Evolutionary conservation across 2,797 vertebrate species (phyloP).

Genomic region (Silurus lanzhouensis): DNA sequence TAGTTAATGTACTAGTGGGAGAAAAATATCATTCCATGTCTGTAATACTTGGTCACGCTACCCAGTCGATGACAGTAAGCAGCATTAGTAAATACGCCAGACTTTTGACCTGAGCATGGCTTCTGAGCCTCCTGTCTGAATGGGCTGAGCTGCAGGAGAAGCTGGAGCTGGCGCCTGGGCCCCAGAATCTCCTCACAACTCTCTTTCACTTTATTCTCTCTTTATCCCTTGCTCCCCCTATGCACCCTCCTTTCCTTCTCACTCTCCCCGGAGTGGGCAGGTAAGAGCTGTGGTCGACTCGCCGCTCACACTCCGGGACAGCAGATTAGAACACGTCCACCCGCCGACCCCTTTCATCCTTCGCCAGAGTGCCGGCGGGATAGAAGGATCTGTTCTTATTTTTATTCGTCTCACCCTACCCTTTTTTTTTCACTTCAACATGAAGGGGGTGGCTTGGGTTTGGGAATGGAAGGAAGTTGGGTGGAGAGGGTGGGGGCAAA

Average conservation of each 20-base stretch:
- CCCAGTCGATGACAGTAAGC: conserved; percentile 32
- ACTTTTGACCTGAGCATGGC: conserved; percentile 48
- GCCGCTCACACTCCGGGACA: conserved; percentile 60
- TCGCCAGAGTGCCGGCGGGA: conserved; percentile 68
- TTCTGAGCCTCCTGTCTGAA: conserved; percentile 52
- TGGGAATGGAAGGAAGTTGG: conserved; percentile 2
- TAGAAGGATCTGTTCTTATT: conserved; percentile 45
- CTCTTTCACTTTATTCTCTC: conserved; percentile 50
- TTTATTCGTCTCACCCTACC: conserved; percentile 52
- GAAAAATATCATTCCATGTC: background rate
- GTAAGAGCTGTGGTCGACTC: conserved; percentile 67
- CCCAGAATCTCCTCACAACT: conserved; percentile 51
- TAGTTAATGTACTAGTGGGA: background rate
- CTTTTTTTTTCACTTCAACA: conserved; percentile 61
- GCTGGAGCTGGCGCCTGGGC: conserved; percentile 52
- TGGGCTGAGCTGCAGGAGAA: conserved; percentile 52
- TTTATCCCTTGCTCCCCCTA: conserved; percentile 35
- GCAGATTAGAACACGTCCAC: conserved; percentile 74
- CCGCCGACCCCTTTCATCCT: conserved; percentile 75
- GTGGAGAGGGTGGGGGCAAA: conserved; percentile 58
- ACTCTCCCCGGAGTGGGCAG: conserved; percentile 60
- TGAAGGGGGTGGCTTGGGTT: conserved; percentile 49
- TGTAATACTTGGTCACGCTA: conserved; percentile 14
- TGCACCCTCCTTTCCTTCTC: conserved; percentile 22
- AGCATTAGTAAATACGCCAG: conserved; percentile 48